These are phyloP conservation scores for Drosophila nikananu DNA, from an alignment of 1,140 invertebrate genomes.

Conservation along the genomic window DNA sequence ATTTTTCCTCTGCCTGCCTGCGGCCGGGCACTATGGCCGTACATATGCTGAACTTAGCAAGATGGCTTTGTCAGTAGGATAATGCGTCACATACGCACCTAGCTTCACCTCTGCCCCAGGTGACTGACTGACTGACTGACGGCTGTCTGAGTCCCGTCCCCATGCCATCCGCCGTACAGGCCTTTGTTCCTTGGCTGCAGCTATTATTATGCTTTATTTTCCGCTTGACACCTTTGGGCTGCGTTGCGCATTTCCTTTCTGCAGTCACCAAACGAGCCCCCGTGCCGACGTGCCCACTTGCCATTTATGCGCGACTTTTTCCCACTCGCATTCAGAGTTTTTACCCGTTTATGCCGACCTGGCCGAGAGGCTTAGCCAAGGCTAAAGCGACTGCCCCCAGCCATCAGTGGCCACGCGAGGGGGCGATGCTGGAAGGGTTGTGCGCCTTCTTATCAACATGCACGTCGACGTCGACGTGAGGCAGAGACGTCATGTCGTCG, in stretches of 20 bases:
- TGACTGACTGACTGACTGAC: constrained; percentile 32
- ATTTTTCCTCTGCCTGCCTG: constrained; percentile 10
- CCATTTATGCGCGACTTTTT: constrained; percentile 49
- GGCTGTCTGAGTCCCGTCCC: constrained; percentile 23
- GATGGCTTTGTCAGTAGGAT: constrained; percentile 31
- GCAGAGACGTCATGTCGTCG: constrained; percentile 69
- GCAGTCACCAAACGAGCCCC: constrained; percentile 37
- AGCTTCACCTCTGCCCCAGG: too few species aligned
- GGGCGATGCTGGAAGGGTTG: constrained; percentile 33
- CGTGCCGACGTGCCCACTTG: constrained; percentile 35
- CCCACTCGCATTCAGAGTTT: constrained; percentile 44
- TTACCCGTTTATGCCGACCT: constrained; percentile 35
- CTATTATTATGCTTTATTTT: constrained; percentile 80
- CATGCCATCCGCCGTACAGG: not conserved
- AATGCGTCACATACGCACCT: constrained; percentile 37
- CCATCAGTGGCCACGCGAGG: not conserved
- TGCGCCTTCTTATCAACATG: constrained; percentile 72
- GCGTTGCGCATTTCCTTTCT: constrained; percentile 78
- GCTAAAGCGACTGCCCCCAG: constrained; percentile 29
- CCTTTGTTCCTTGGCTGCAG: constrained; percentile 50
- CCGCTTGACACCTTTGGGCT: constrained; percentile 80
- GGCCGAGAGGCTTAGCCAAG: constrained; percentile 40
- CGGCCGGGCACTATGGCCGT: not conserved
- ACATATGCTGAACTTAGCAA: not conserved
- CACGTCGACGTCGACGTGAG: constrained; percentile 49